These are phyloP conservation scores for Acrobasis consociella DNA, from an alignment of 2,888 invertebrate genomes.

Conservation along the genomic window DNA sequence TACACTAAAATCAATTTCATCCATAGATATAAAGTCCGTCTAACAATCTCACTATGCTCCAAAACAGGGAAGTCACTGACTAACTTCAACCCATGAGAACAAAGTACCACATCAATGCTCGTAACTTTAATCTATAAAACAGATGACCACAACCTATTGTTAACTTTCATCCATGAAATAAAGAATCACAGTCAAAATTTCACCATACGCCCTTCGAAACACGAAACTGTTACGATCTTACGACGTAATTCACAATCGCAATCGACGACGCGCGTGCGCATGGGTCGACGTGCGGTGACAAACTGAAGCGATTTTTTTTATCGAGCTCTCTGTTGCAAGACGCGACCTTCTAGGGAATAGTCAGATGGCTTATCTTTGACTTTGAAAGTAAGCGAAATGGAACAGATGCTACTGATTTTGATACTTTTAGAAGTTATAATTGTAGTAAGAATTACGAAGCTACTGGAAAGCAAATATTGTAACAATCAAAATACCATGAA, in stretches of 20 bases:
- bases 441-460: too few species aligned
- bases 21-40: too few species aligned
- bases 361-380: not conserved
- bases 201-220: not conserved
- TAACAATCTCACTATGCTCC: not conserved
- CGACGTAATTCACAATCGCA: not conserved
- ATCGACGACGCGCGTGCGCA: not conserved
- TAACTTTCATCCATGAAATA: not conserved
- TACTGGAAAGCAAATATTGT: too few species aligned
- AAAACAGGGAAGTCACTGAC: too few species aligned
- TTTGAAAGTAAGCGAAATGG: not conserved
- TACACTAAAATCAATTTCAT: too few species aligned
- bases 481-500: too few species aligned
- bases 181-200: not conserved
- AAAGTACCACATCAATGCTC: not conserved
- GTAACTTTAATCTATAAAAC: not conserved
- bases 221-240: not conserved
- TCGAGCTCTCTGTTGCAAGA: constrained; percentile 5
- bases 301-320: constrained; percentile 19
- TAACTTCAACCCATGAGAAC: too few species aligned
- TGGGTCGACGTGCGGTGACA: not conserved
- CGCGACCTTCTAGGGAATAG: constrained; percentile 7
- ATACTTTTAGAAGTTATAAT: too few species aligned
- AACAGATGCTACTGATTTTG: not conserved
- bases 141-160: not conserved